A percentile compares a stretch with the other conserved stretches of the same genome.
phyloP scores from a whole-genome alignment of 2,888 invertebrate species.

The Chydorus sphaericus region DNA sequence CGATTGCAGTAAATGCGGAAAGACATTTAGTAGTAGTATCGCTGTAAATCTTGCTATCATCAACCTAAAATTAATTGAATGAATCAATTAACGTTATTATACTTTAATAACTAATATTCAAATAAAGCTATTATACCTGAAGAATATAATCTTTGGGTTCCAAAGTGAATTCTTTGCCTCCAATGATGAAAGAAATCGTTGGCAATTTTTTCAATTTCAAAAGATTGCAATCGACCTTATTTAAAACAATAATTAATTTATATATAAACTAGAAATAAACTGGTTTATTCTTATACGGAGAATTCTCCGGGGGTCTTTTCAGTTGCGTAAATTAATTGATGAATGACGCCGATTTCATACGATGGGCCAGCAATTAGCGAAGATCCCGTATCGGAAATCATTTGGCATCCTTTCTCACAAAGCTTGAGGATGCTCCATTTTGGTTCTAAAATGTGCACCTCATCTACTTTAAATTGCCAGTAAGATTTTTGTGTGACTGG shows the following conservation, averaged over 20 bases:
- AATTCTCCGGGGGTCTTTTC: slow-evolving; percentile 72
- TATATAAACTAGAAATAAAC: slow-evolving; percentile 24
- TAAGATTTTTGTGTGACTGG: slow-evolving; percentile 74
- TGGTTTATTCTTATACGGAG: slow-evolving; percentile 23
- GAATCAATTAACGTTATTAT: too few species aligned
- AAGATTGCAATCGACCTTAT: too few species aligned
- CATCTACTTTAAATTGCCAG: too few species aligned
- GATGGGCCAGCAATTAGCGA: slow-evolving; percentile 89
- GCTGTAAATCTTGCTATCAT: not conserved
- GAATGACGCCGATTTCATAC: slow-evolving; percentile 60
- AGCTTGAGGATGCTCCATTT: not conserved
- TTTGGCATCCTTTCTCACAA: slow-evolving; percentile 58
- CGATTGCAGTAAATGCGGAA: slow-evolving; percentile 92
- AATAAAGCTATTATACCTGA: slow-evolving; percentile 39
- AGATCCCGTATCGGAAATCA: slow-evolving; percentile 92
- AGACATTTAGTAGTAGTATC: slow-evolving; percentile 56
- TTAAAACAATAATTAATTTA: too few species aligned
- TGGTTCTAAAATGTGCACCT: too few species aligned
- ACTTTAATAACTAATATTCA: too few species aligned
- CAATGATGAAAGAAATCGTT: slow-evolving; percentile 56
- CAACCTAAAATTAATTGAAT: too few species aligned
- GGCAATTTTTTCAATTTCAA: too few species aligned
- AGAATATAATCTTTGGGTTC: slow-evolving; percentile 75
- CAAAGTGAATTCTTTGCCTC: slow-evolving; percentile 58
- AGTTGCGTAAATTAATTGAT: slow-evolving; percentile 62